Evolutionary conservation across 2,888 invertebrate species (phyloP).

Genomic region (Ormyrus pomaceus): DNA sequence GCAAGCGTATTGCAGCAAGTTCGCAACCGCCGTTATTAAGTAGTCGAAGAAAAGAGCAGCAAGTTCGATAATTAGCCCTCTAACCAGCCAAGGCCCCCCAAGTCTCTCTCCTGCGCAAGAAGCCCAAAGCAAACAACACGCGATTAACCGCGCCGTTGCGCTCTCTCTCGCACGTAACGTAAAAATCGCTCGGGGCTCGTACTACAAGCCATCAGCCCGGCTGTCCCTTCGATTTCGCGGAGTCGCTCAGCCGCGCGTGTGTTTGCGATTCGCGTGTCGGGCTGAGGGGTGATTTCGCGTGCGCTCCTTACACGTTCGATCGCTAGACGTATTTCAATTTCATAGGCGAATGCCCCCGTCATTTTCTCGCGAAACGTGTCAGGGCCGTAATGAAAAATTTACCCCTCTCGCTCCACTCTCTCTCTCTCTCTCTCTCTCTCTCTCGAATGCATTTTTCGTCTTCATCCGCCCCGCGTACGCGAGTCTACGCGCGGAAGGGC

Average conservation of each 20-base stretch:
- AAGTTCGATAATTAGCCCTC: too few relatives aligned
- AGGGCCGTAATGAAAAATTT: slow-evolving; percentile 69
- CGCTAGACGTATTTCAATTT: slow-evolving; percentile 70
- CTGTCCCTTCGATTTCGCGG: slow-evolving; percentile 28
- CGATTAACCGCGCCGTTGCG: neutral
- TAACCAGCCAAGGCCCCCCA: too few relatives aligned
- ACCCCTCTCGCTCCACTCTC: slow-evolving; percentile 52
- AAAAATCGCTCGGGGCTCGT: slow-evolving; percentile 3
- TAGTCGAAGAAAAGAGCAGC: too few relatives aligned
- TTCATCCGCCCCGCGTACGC: slow-evolving; percentile 4
- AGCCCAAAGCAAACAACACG: neutral
- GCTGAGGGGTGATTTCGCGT: neutral
- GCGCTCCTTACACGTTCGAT: slow-evolving; percentile 56
- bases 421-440: neutral
- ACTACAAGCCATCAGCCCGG: neutral
- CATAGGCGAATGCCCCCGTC: slow-evolving; percentile 67
- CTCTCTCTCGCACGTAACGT: neutral
- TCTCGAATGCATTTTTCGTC: slow-evolving; percentile 18
- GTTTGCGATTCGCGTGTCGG: slow-evolving; percentile 21
- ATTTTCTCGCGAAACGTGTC: slow-evolving; percentile 67
- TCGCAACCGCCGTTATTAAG: too few relatives aligned
- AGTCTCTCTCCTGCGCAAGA: too few relatives aligned
- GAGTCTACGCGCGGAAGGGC: neutral
- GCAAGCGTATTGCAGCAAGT: too few relatives aligned
- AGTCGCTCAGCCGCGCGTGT: neutral